Percentiles rank a stretch among this genome's conserved stretches.
These are phyloP conservation scores for Cactoblastis cactorum DNA, from an alignment of 2,888 invertebrate species.

Conservation along the genomic window DNA sequence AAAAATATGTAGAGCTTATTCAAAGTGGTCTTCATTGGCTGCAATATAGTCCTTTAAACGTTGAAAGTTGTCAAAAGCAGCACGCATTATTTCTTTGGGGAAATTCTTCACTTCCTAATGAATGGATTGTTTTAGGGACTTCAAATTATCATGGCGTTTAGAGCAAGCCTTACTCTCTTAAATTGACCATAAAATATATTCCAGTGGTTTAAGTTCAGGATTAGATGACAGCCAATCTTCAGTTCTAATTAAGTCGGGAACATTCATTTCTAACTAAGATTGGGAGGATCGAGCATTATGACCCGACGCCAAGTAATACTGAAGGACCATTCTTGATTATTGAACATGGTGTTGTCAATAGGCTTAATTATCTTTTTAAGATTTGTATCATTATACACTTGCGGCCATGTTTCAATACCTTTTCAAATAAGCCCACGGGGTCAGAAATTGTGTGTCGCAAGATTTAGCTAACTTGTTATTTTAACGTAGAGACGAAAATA, in stretches of 20 bases:
- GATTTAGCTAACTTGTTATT: too few species aligned
- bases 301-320: not conserved
- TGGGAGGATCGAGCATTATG: not conserved
- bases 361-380: too few species aligned
- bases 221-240: slow-evolving; percentile 18
- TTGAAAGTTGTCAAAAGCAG: slow-evolving; percentile 18
- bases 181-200: too few species aligned
- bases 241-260: not conserved
- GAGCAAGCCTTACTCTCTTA: too few species aligned
- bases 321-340: not conserved
- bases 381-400: too few species aligned
- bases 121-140: not conserved
- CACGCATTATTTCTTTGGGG: slow-evolving; percentile 14
- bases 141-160: too few species aligned
- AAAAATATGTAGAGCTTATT: slow-evolving; percentile 9
- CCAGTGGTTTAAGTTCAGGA: slow-evolving; percentile 16
- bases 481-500: too few species aligned
- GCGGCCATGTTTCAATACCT: too few species aligned
- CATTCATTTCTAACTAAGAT: not conserved
- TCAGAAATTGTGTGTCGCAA: too few species aligned
- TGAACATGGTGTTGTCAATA: too few species aligned
- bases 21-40: slow-evolving; percentile 2
- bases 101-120: slow-evolving; percentile 17
- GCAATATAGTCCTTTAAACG: slow-evolving; percentile 8
- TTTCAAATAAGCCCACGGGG: too few species aligned